Evolutionary conservation across 1,140 invertebrate genomes (phyloP), one percentile per base, ranked within the genome.

Genomic region (Drosophila ambigua): DNA sequence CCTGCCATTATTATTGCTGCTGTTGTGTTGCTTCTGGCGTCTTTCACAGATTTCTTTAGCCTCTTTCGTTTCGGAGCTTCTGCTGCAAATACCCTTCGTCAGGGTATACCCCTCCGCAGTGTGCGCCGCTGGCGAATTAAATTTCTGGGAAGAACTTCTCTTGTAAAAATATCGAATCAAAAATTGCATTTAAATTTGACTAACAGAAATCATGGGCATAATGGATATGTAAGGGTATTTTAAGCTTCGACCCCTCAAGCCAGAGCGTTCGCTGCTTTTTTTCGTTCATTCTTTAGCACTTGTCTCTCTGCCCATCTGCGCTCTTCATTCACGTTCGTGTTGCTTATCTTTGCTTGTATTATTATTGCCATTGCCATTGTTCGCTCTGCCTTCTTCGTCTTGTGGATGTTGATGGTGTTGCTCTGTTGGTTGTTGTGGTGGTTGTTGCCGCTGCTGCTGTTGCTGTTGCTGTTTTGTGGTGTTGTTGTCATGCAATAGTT

Each of bases 341-440:
- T 85, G 82, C 82, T 87, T 87, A 85, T 85, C 82, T 87, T 82
- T 79, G 78, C 73, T 79, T 88, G 79, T 88, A 79, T 87, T 87
- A 79, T 87, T 87, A 87, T 87, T 88, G 83, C 79, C 78, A 77
- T 80, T 69, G 74, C 82, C 82, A 88, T 83, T 88, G 83, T 79
- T 87, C 74, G 48, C 48, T 68, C n/a, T 35, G 15, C 15, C 11
- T 53, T 39, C 54, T 39, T 71, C 50, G 63, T 67, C 23, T 9
- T 31, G 7, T 31, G 28, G 28, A 31, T 31, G 31, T 31, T 62
- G 63, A 58, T 66, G 67, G 53, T 55, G 59, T 72, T 58, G 66
- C 53, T 66, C 43, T 13, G 23, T 11, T 26, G n/a, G 9, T 20
- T 39, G 45, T 39, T 61, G 46, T 76, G 44, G 49, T 53, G 28